Conservation (phyloP, 2,113 vertebrate species). For the Psophia crepitans region DNA sequence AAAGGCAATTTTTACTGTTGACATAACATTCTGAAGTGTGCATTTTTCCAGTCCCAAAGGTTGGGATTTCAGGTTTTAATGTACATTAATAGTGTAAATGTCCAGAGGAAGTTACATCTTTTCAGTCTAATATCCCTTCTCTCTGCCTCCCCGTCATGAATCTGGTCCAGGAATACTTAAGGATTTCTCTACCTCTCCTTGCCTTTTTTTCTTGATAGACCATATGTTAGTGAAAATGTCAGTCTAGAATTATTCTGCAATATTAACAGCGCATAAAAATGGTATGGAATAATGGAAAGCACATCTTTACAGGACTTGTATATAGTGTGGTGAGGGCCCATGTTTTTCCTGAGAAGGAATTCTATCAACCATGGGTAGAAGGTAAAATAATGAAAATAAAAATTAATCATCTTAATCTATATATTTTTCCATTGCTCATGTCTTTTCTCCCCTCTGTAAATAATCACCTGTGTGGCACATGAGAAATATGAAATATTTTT, state of each 20-base stretch:
- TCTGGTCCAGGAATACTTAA: background rate
- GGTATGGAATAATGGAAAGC: background rate
- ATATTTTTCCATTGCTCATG: background rate
- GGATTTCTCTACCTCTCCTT: background rate
- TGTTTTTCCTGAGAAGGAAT: background rate
- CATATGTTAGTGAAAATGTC: background rate
- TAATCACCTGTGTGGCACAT: background rate
- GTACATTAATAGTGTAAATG: background rate
- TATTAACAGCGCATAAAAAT: background rate
- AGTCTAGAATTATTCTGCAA: background rate
- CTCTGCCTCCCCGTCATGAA: background rate
- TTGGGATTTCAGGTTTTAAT: background rate
- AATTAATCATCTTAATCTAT: background rate
- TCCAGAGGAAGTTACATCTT: background rate
- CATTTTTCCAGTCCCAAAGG: background rate
- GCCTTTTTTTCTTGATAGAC: background rate
- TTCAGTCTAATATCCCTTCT: background rate
- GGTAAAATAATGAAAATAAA: background rate
- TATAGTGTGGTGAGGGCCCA: background rate
- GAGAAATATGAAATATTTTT: background rate
- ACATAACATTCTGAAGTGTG: background rate
- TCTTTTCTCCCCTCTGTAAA: background rate
- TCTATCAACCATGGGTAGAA: background rate
- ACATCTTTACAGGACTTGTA: accelerated
- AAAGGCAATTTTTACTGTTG: background rate